phyloP scores from a whole-genome alignment of 1,140 invertebrate genomes.

The Zaprionus vittiger region DNA sequence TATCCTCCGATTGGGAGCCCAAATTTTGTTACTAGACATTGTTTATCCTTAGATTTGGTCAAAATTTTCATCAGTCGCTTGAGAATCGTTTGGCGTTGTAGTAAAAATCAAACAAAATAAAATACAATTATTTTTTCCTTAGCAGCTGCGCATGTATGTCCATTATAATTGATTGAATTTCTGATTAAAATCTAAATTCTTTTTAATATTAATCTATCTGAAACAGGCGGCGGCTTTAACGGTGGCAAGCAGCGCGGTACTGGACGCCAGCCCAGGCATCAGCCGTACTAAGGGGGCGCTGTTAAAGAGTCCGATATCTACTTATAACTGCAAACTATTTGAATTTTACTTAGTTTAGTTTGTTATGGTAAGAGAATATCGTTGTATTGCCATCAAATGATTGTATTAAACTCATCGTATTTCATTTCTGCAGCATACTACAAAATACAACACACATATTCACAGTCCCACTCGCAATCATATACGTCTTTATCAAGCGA shows the following conservation, averaged over 20 bases:
- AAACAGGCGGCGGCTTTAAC: slow-evolving; percentile 79
- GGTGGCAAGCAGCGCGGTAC: slow-evolving; percentile 83
- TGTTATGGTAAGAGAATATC: slow-evolving; percentile 71
- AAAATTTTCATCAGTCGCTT: slow-evolving; percentile 69
- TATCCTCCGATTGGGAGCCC: slow-evolving; percentile 49
- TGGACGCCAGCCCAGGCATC: slow-evolving; percentile 84
- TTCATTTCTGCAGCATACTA: slow-evolving; percentile 41
- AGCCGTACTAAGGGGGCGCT: slow-evolving; percentile 77
- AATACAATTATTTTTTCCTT: slow-evolving; percentile 20
- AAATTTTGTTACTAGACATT: slow-evolving; percentile 57
- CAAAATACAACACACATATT: slow-evolving; percentile 46
- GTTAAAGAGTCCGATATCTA: slow-evolving; percentile 53
- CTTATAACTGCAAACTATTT: slow-evolving; percentile 80
- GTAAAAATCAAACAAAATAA: slow-evolving; percentile 27
- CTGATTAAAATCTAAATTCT: slow-evolving; percentile 11
- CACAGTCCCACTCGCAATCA: slow-evolving; percentile 30
- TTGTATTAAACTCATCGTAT: slow-evolving; percentile 6
- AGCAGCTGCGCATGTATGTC: slow-evolving; percentile 48
- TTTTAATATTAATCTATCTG: slow-evolving; percentile 23
- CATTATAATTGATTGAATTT: not conserved
- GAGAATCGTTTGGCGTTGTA: slow-evolving; percentile 67
- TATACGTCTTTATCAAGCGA: slow-evolving; percentile 44
- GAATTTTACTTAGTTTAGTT: slow-evolving; percentile 83
- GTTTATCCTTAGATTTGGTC: slow-evolving; percentile 74
- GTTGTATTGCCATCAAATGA: not conserved